Evolutionary conservation across 2,888 invertebrate genomes (phyloP).

Genomic region (Eulithis testata): DNA sequence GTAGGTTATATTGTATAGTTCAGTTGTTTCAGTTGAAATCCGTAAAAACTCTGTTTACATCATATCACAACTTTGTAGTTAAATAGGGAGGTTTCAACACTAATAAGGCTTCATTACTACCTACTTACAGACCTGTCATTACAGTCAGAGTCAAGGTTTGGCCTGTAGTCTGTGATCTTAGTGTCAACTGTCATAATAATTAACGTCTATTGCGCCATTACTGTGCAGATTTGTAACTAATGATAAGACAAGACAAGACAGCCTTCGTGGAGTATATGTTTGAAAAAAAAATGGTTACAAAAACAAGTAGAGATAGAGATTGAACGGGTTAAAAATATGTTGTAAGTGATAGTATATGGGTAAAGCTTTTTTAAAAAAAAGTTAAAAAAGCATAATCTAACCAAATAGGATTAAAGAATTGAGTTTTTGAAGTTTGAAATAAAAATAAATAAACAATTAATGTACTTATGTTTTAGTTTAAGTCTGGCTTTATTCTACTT

Average conservation of each 20-base stretch:
- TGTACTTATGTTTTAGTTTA: too few relatives aligned
- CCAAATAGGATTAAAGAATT: too few relatives aligned
- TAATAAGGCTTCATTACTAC: background rate
- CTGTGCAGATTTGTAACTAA: background rate
- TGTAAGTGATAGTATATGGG: too few relatives aligned
- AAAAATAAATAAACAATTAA: too few relatives aligned
- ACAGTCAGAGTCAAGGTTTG: conserved; percentile 23
- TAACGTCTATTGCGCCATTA: conserved; percentile 10
- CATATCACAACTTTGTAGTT: background rate
- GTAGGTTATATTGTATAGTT: too few relatives aligned
- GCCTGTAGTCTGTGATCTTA: conserved; percentile 24
- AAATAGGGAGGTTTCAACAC: background rate
- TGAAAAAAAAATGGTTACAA: background rate
- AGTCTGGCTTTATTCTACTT: too few relatives aligned
- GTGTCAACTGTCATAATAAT: conserved; percentile 22
- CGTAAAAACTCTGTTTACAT: too few relatives aligned
- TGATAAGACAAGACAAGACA: background rate
- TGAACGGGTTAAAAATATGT: too few relatives aligned
- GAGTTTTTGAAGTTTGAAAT: too few relatives aligned
- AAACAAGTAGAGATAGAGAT: background rate
- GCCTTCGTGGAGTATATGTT: background rate
- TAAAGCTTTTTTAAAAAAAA: too few relatives aligned
- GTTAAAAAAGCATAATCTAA: too few relatives aligned
- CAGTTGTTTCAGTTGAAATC: too few relatives aligned
- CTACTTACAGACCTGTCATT: conserved; percentile 12